These are phyloP conservation scores for Lacanobia wlatinum DNA, from an alignment of 2,888 invertebrate genomes.

Conservation along the genomic window DNA sequence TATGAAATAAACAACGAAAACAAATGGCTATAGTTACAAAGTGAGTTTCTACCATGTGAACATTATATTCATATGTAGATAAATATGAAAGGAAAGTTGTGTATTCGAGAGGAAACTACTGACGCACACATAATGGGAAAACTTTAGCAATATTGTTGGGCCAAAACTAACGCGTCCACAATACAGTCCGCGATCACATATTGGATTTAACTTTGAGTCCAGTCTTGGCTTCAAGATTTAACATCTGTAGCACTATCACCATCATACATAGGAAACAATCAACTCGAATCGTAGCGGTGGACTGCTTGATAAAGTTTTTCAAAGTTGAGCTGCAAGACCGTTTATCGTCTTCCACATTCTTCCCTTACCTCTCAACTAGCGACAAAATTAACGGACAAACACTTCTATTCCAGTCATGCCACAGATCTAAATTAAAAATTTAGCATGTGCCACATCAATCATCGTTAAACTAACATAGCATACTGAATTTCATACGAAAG, in stretches of 20 bases:
- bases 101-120: background rate
- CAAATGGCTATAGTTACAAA: background rate
- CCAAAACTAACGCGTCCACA: background rate
- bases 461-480: background rate
- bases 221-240: background rate
- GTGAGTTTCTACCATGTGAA: background rate
- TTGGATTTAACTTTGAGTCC: background rate
- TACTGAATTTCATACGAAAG: background rate
- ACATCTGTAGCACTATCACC: background rate
- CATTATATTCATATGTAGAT: background rate
- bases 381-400: no score
- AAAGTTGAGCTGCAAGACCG: no score
- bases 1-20: conserved; percentile 8
- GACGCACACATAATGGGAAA: background rate
- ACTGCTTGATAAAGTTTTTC: no score
- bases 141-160: background rate
- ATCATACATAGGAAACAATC: no score
- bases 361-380: no score
- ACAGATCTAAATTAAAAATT: background rate
- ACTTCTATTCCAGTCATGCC: background rate
- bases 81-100: background rate
- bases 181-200: background rate
- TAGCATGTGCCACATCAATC: background rate
- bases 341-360: no score
- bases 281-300: no score